phyloP scores from a whole-genome alignment of 2,797 vertebrate species.

The Leucoraja ocellata region DNA sequence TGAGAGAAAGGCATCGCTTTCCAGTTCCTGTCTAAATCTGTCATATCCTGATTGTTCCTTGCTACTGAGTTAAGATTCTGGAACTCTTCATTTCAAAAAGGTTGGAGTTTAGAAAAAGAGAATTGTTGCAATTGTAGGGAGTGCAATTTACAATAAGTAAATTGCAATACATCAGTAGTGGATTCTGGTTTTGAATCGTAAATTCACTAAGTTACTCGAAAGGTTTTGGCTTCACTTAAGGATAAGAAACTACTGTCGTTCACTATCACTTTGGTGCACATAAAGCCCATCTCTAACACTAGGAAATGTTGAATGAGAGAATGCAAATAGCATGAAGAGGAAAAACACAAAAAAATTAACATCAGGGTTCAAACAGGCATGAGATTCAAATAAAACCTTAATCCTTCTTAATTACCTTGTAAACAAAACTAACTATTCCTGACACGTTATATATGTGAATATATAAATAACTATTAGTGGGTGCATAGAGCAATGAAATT shows the following conservation, averaged over 20 bases:
- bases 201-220: not conserved
- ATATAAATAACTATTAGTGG: not conserved
- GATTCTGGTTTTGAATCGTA: not conserved
- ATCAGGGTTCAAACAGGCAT: constrained; percentile 9
- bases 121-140: too few species aligned
- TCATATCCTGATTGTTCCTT: too few species aligned
- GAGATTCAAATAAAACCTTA: constrained; percentile 9
- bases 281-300: not conserved
- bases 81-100: too few species aligned
- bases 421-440: not conserved
- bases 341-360: not conserved
- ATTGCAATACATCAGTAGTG: not conserved
- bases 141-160: not conserved
- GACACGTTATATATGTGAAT: not conserved
- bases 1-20: too few species aligned
- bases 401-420: not conserved
- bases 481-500: too few species aligned
- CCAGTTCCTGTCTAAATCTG: too few species aligned
- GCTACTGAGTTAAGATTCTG: too few species aligned
- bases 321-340: not conserved
- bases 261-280: too few species aligned
- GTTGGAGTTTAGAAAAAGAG: too few species aligned
- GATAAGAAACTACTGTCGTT: too few species aligned
- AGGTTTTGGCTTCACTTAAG: not conserved
- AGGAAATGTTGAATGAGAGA: not conserved